Base-by-base conservation (phyloP, 2,113 vertebrate genomes). In the Plestiodon gilberti region DNA sequence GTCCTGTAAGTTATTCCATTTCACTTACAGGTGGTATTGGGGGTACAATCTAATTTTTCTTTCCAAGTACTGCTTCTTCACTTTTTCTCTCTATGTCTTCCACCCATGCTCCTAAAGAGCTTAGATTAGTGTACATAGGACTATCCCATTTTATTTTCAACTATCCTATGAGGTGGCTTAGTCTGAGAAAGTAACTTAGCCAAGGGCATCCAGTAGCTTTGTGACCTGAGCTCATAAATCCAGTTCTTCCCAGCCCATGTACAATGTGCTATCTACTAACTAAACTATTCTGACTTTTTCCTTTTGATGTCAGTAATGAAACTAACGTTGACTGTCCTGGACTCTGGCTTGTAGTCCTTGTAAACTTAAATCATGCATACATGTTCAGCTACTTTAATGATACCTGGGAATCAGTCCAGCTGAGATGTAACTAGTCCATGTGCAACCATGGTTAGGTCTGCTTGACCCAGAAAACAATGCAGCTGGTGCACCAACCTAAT, bases 1-100 rank as follows among this genome's bases (percentile, higher is more conserved):
- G 97, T 83, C 97, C 98, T 40, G 98, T 98, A 96, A 98, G 96
- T 97, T 64, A 22, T 2, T 81, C 38, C 40, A 0, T 78, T 88
- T 1, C 22, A 52, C 78, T 77, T 89, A 83, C 2, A 86, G 73
- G n/a, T 14, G 73, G 70, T 71, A 15, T 78, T 78, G 52, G 25
- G 25, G 10, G 30, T 86, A 73, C 1, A 69, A 0, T 65, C 71
- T 61, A 62, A 1, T 0, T 77, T 65, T 89, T 88, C 85, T 28
- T 82, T 1, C 3, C 52, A 11, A 3, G 62, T 81, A 6, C 0
- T 61, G 61, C 59, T 0, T 28, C 61, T 78, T 52, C 40, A 6
- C 30, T 82, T 85, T 78, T 52, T 38, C n/a, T 87, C 25, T 57
- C 14, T 20, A 10, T 61, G 30, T 78, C 59, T 85, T 48, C 9